Percentiles rank a stretch among this genome's conserved stretches.
phyloP scores from a whole-genome alignment of 2,797 vertebrate genomes.

The Phoebastria nigripes region DNA sequence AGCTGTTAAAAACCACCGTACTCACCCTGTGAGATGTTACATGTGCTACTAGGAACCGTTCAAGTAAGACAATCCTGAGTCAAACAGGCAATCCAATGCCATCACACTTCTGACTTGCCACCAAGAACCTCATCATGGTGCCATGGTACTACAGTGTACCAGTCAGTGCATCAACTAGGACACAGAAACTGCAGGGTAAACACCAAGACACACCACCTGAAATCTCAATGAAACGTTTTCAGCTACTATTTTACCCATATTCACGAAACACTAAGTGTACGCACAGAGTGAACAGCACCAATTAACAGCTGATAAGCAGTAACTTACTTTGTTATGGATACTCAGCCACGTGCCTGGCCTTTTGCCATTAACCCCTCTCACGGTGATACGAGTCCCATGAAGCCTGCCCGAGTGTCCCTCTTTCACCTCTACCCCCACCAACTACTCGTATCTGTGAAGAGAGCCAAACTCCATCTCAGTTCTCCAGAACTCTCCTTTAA shows the following conservation, averaged over 20 bases:
- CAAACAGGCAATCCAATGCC: rapidly evolving
- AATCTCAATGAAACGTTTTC: rapidly evolving
- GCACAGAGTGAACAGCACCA: neutral
- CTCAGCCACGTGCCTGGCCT: neutral
- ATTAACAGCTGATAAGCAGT: neutral
- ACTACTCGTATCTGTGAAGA: rapidly evolving
- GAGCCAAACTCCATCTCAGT: rapidly evolving
- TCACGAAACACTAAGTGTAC: rapidly evolving
- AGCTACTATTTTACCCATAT: rapidly evolving
- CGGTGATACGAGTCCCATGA: rapidly evolving
- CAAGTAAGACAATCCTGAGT: rapidly evolving
- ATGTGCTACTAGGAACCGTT: rapidly evolving
- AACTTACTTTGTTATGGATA: neutral
- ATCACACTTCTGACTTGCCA: rapidly evolving
- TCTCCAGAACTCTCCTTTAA: neutral
- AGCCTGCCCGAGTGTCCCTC: rapidly evolving
- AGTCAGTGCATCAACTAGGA: rapidly evolving
- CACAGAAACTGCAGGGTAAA: neutral
- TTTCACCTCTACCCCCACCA: rapidly evolving
- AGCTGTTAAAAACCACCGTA: neutral
- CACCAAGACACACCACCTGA: rapidly evolving
- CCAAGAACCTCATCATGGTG: rapidly evolving
- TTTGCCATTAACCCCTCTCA: neutral
- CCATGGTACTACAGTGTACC: rapidly evolving
- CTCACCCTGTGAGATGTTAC: rapidly evolving